Evolutionary conservation across 2,113 vertebrate species (phyloP).

Genomic region (Sceloporus tristichus): DNA sequence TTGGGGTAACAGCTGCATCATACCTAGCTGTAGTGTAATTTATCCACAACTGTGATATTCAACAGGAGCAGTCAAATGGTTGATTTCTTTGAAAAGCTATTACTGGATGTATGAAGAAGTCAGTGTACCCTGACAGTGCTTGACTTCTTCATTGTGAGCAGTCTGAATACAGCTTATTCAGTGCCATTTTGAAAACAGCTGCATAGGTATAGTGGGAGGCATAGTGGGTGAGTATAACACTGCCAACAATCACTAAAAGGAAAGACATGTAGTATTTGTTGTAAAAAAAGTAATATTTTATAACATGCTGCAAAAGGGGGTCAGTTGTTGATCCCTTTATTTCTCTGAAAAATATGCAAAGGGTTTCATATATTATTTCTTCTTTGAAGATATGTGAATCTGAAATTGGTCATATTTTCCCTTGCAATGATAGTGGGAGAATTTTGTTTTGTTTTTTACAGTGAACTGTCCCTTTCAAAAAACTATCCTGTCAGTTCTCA

Average conservation of each 20-base stretch:
- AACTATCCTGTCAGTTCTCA: neutral
- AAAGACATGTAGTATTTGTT: slow-evolving; percentile 63
- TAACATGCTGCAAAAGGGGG: slow-evolving; percentile 59
- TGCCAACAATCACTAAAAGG: slow-evolving; percentile 51
- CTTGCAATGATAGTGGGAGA: slow-evolving; percentile 51
- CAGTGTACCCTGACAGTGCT: slow-evolving; percentile 50
- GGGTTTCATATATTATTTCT: slow-evolving; percentile 62
- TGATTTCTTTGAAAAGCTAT: slow-evolving; percentile 1
- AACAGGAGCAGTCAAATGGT: neutral
- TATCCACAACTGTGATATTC: neutral
- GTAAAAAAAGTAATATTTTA: slow-evolving; percentile 64
- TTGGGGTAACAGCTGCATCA: too few relatives aligned
- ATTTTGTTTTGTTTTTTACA: slow-evolving; percentile 24
- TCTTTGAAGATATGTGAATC: slow-evolving; percentile 58
- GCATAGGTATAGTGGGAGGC: slow-evolving; percentile 36
- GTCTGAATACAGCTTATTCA: slow-evolving; percentile 65
- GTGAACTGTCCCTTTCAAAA: slow-evolving; percentile 23
- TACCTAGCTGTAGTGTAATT: neutral
- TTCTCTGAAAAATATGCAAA: slow-evolving; percentile 53
- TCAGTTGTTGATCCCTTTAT: slow-evolving; percentile 61
- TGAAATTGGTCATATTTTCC: slow-evolving; percentile 62
- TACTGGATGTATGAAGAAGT: slow-evolving; percentile 46
- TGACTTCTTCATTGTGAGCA: slow-evolving; percentile 55
- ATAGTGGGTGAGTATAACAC: slow-evolving; percentile 28
- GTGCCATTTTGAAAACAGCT: slow-evolving; percentile 46